phyloP scores from a whole-genome alignment of 2,888 invertebrate genomes.

The Acrocera orbiculus region DNA sequence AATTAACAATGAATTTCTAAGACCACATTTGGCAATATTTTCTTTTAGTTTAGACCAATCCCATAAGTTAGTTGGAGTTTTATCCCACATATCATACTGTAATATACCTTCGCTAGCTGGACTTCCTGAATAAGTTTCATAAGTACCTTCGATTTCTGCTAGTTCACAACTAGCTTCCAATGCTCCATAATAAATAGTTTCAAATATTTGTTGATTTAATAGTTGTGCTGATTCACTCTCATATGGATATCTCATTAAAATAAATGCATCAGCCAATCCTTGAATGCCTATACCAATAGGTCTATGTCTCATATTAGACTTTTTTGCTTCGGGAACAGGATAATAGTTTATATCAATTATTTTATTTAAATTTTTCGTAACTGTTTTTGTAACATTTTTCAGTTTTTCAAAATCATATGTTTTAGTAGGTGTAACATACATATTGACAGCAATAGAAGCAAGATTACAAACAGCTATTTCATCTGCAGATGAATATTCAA shows the following conservation, averaged over 20 bases:
- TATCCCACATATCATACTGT: conserved; percentile 97
- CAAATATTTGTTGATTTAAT: conserved; percentile 90
- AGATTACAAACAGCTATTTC: conserved; percentile 97
- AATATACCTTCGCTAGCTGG: conserved; percentile 91
- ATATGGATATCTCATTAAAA: conserved; percentile 82
- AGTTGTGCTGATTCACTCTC: conserved; percentile 71
- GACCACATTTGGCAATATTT: conserved; percentile 73
- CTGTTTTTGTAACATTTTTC: conserved; percentile 70
- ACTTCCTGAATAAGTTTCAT: conserved; percentile 79
- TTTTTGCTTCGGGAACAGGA: conserved; percentile 74
- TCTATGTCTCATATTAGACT: conserved; percentile 72
- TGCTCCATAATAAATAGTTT: conserved; percentile 95
- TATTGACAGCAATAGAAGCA: conserved; percentile 91
- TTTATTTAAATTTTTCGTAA: conserved; percentile 84
- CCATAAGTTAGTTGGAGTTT: conserved; percentile 71
- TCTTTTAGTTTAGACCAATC: conserved; percentile 71
- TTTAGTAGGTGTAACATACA: conserved; percentile 65
- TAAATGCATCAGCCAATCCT: conserved; percentile 92
- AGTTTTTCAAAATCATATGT: conserved; percentile 77
- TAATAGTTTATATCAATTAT: conserved; percentile 95
- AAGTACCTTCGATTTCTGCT: conserved; percentile 66
- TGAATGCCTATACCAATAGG: conserved; percentile 91
- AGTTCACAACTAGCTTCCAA: conserved; percentile 90
- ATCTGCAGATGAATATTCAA: conserved; percentile 81
- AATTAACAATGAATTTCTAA: conserved; percentile 80